phyloP scores from a whole-genome alignment of 2,113 vertebrate species.

The Gulo gulo region DNA sequence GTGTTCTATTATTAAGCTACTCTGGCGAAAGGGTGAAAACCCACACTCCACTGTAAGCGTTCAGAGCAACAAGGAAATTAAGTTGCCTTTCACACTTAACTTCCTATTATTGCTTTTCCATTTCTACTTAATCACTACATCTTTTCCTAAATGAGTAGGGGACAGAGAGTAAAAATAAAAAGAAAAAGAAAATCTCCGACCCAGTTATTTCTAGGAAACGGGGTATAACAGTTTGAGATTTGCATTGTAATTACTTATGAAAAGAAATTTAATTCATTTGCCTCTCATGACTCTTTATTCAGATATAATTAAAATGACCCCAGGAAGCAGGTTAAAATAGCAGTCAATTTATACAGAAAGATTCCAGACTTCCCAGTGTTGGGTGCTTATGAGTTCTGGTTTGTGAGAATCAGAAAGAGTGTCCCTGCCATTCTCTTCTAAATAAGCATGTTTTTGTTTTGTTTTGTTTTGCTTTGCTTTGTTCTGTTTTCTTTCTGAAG shows the following conservation, averaged over 20 bases:
- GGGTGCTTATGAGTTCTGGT: conserved; percentile 54
- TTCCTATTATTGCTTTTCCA: conserved; percentile 67
- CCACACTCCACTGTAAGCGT: not conserved
- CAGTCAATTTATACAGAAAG: conserved; percentile 51
- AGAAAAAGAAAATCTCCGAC: not conserved
- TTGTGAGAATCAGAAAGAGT: conserved; percentile 47
- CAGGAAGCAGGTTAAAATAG: conserved; percentile 77
- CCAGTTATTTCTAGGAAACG: conserved; percentile 76
- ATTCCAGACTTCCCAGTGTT: conserved; percentile 58
- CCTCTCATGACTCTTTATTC: conserved; percentile 76
- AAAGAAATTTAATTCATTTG: conserved; percentile 78
- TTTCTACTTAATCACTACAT: conserved; percentile 69
- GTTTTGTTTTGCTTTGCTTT: not conserved
- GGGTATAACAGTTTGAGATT: conserved; percentile 72
- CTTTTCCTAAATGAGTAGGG: conserved; percentile 62
- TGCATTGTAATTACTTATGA: conserved; percentile 80
- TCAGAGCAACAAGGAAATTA: conserved; percentile 46
- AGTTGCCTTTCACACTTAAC: conserved; percentile 65
- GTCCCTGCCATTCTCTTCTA: conserved; percentile 1
- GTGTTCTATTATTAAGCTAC: conserved; percentile 32
- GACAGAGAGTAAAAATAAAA: conserved; percentile 36
- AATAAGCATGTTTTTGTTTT: not conserved
- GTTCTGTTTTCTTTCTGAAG: not conserved
- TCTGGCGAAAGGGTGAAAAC: conserved; percentile 58
- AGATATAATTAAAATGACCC: conserved; percentile 84